phyloP scores from a whole-genome alignment of 2,888 invertebrate species.

The Yponomeuta malinellus region DNA sequence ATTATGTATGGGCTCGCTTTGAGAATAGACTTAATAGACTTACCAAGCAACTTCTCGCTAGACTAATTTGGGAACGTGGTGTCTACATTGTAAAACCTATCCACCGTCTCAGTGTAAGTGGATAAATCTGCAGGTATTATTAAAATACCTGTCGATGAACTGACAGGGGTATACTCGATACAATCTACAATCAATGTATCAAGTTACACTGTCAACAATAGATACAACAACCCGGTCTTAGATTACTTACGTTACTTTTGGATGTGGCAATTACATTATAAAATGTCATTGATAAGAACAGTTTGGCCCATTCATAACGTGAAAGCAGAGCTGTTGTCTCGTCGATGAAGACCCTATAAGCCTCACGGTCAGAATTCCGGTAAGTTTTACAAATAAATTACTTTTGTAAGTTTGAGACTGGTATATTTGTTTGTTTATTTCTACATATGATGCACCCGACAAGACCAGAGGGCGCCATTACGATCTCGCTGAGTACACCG shows the following conservation, averaged over 20 bases:
- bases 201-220: not conserved
- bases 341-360: not conserved
- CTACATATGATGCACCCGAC: too few species aligned
- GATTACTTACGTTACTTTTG: not conserved
- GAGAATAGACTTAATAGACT: too few species aligned
- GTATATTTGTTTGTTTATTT: too few species aligned
- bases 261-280: not conserved
- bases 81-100: too few species aligned
- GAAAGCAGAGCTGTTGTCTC: not conserved
- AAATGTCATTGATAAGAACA: not conserved
- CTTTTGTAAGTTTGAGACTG: too few species aligned
- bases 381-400: not conserved
- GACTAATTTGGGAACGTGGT: too few species aligned
- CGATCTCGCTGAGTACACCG: not conserved
- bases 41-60: too few species aligned
- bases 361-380: not conserved
- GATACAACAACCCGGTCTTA: not conserved
- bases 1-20: too few species aligned
- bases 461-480: too few species aligned
- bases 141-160: not conserved
- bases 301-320: not conserved
- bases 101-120: too few species aligned
- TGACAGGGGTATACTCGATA: not conserved
- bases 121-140: not conserved
- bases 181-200: not conserved